phyloP scores from a whole-genome alignment of 2,113 vertebrate species.

The Eidolon helvum region DNA sequence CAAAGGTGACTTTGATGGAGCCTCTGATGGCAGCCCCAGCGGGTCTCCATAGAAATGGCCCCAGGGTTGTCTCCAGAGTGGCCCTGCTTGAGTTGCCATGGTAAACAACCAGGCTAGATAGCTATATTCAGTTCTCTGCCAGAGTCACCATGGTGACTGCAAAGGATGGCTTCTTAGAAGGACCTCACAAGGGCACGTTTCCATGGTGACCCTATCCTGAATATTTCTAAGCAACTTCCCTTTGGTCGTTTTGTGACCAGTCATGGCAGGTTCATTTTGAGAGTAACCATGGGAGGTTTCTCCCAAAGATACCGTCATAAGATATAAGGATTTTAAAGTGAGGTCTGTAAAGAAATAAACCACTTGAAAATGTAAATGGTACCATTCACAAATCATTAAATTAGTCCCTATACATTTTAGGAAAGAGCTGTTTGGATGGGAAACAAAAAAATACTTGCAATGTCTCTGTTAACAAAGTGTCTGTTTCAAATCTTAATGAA shows the following conservation, averaged over 20 bases:
- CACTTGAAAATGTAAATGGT: background rate
- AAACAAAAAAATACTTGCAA: background rate
- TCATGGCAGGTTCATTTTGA: background rate
- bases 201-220: conserved; percentile 72
- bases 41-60: conserved; percentile 59
- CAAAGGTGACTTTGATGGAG: background rate
- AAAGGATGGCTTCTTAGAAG: conserved; percentile 64
- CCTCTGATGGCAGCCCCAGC: background rate
- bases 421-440: background rate
- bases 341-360: background rate
- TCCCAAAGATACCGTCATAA: background rate
- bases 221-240: conserved; percentile 63
- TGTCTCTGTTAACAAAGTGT: background rate
- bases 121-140: conserved; percentile 67
- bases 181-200: conserved; percentile 69
- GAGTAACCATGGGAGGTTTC: background rate
- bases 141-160: conserved; percentile 73
- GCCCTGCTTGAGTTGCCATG: conserved; percentile 66
- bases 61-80: conserved; percentile 47
- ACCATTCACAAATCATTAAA: background rate
- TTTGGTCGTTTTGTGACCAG: conserved; percentile 8
- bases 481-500: background rate
- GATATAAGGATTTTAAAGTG: background rate
- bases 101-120: conserved; percentile 58
- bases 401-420: background rate